phyloP scores from a whole-genome alignment of 1,140 invertebrate species.

The Drosophila repletoides region DNA sequence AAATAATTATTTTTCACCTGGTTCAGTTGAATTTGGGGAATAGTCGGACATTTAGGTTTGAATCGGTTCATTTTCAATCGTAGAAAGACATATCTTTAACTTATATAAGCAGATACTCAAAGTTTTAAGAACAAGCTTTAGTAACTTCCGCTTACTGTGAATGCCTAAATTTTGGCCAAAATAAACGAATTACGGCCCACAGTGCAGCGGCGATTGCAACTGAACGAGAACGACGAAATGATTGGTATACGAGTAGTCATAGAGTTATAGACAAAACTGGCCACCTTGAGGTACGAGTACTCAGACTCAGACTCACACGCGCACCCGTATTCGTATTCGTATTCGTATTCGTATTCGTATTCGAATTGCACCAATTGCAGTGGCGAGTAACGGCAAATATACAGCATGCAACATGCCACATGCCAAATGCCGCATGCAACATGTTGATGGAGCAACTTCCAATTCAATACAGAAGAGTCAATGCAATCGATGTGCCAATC shows the following conservation, averaged over 20 bases:
- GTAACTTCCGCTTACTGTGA: too few relatives aligned
- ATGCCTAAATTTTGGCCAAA: too few relatives aligned
- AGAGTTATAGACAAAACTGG: conserved; percentile 28
- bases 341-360: not conserved
- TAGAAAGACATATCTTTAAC: too few relatives aligned
- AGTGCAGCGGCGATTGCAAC: conserved; percentile 52
- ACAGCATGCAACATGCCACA: conserved; percentile 25
- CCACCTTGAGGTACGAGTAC: conserved; percentile 38
- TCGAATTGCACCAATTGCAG: conserved; percentile 42
- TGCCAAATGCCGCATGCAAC: conserved; percentile 18
- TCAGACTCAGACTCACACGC: too few relatives aligned
- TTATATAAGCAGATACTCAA: too few relatives aligned
- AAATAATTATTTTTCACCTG: too few relatives aligned
- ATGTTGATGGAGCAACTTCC: conserved; percentile 16
- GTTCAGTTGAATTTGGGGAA: too few relatives aligned
- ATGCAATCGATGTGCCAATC: conserved; percentile 59
- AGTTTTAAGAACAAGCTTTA: too few relatives aligned
- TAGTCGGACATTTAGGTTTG: too few relatives aligned
- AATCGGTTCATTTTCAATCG: too few relatives aligned
- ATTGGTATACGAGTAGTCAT: conserved; percentile 22
- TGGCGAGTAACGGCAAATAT: conserved; percentile 31
- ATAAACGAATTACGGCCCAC: too few relatives aligned
- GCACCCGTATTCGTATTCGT: not conserved
- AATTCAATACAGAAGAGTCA: conserved; percentile 30
- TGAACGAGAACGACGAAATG: conserved; percentile 58